Percentiles rank a stretch among this genome's conserved stretches.
Conservation (phyloP, 1,140 invertebrate genomes). For the Drosophila nigrodunni region DNA sequence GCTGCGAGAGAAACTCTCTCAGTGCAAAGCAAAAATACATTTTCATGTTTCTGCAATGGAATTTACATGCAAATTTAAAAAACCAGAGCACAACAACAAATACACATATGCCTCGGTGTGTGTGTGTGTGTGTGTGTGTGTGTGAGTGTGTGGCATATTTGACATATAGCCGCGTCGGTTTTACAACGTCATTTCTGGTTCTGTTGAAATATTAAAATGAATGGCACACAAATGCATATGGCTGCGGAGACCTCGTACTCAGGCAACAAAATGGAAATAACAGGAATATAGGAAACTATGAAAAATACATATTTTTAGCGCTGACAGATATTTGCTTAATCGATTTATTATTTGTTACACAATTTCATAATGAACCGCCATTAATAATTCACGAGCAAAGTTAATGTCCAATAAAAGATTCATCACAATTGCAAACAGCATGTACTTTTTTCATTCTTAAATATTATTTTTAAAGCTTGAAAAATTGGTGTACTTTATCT, state of each 20-base stretch:
- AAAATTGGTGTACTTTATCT: not conserved
- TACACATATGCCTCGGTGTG: not conserved
- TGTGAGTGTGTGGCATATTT: conserved; percentile 61
- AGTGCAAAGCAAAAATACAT: conserved; percentile 65
- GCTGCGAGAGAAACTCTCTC: conserved; percentile 49
- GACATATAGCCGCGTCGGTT: conserved; percentile 81
- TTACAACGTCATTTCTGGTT: conserved; percentile 83
- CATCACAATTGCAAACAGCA: conserved; percentile 31
- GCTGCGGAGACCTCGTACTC: conserved; percentile 13
- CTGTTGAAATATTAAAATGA: conserved; percentile 82
- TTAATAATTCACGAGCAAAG: conserved; percentile 66
- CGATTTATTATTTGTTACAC: conserved; percentile 81
- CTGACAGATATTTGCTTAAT: conserved; percentile 81
- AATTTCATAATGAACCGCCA: conserved; percentile 77
- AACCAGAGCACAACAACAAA: conserved; percentile 45
- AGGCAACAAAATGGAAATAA: conserved; percentile 1
- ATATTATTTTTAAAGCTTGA: not conserved
- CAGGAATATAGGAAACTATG: conserved; percentile 38
- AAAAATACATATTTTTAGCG: conserved; percentile 70
- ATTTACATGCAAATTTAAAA: conserved; percentile 81
- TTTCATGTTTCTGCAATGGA: conserved; percentile 73
- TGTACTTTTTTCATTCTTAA: not conserved
- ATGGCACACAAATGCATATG: conserved; percentile 76
- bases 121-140: conserved; percentile 15
- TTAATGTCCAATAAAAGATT: conserved; percentile 69